phyloP scores from a whole-genome alignment of 2,888 invertebrate genomes.

The Tinea semifulvella region DNA sequence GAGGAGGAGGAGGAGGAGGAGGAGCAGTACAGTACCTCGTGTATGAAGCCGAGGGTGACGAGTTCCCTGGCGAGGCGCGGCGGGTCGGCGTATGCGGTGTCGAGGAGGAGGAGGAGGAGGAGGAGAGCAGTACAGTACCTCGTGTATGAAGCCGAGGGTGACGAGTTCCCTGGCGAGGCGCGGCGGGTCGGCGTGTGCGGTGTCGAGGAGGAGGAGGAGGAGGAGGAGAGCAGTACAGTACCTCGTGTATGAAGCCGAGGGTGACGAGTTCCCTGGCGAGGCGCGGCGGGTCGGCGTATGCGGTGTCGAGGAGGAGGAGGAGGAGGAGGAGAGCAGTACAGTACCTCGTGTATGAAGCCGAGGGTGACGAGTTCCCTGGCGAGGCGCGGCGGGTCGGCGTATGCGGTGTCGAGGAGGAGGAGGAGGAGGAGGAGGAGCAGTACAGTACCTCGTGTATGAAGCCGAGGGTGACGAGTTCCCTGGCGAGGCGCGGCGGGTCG shows the following conservation, averaged over 20 bases:
- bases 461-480: constrained; percentile 94
- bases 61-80: neutral
- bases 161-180: constrained; percentile 85
- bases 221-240: too few relatives aligned
- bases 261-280: constrained; percentile 94
- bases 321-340: too few relatives aligned
- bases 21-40: neutral
- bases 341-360: constrained; percentile 98
- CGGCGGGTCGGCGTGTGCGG: neutral
- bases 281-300: too few relatives aligned
- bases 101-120: too few relatives aligned
- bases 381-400: constrained; percentile 9
- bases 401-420: neutral
- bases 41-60: constrained; percentile 52
- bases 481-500: constrained; percentile 67
- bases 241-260: constrained; percentile 96
- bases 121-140: too few relatives aligned
- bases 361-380: constrained; percentile 94
- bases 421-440: too few relatives aligned
- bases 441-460: constrained; percentile 97
- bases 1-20: too few relatives aligned
- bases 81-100: too few relatives aligned
- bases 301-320: too few relatives aligned
- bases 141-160: constrained; percentile 94
- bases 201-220: too few relatives aligned